Conservation (phyloP, 1,140 invertebrate genomes). For the Penaeus indicus region DNA sequence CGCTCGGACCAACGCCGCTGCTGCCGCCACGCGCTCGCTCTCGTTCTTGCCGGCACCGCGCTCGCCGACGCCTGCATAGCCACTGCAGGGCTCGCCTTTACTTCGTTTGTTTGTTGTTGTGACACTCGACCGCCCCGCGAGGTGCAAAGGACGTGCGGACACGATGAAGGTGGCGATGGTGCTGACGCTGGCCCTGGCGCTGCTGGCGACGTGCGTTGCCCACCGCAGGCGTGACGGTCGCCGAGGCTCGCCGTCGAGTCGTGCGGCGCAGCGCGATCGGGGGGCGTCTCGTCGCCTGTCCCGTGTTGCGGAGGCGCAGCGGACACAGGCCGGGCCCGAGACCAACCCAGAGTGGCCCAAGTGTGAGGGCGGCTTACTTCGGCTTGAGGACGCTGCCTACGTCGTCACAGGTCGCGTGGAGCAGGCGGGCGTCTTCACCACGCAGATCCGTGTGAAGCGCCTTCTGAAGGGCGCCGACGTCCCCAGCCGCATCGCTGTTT, state of each 20-base stretch:
- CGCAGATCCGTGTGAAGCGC: constrained; percentile 27
- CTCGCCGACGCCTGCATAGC: not conserved
- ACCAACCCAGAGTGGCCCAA: not conserved
- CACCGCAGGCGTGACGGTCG: constrained; percentile 10
- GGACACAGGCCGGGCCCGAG: not conserved
- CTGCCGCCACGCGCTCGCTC: constrained; percentile 29
- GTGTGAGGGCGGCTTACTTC: not conserved
- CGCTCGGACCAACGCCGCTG: constrained; percentile 4
- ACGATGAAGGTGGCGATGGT: not conserved
- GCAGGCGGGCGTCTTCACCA: constrained; percentile 18
- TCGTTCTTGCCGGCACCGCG: not conserved
- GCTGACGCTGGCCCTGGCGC: constrained; percentile 17
- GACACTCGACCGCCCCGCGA: not conserved
- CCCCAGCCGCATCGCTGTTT: constrained; percentile 11
- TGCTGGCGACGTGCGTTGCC: constrained; percentile 19
- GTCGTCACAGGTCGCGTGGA: constrained; percentile 50
- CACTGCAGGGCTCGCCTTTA: not conserved
- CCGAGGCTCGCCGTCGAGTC: not conserved
- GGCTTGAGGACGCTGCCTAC: not conserved
- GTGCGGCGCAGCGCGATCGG: not conserved
- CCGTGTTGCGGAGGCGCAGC: constrained; percentile 24
- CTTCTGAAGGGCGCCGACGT: constrained; percentile 36
- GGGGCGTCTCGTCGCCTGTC: constrained; percentile 16
- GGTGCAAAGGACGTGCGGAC: not conserved
- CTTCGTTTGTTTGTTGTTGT: not conserved